Evolutionary conservation across 1,140 invertebrate species (phyloP), one percentile per base, ranked within the genome.

Genomic region (Leptinotarsa texana): DNA sequence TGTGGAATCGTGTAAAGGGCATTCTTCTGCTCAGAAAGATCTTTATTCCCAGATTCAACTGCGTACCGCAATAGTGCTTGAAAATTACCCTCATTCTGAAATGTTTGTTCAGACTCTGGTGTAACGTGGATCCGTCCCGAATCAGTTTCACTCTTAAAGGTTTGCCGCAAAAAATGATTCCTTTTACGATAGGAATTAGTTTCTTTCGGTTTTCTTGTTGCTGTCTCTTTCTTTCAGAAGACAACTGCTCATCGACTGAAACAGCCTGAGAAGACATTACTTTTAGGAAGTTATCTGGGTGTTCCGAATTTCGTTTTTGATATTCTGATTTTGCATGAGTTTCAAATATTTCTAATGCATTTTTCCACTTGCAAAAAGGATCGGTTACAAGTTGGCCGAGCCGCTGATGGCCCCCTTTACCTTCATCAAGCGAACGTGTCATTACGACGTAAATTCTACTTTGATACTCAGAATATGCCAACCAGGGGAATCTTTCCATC

Each of bases 171-270:
- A 24, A 24, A 3, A 24, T 3, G 3, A 24, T 24, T 24, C 24
- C 24, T 24, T 24, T 24, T 24, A 24, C 24, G 24, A 24, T 24
- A 24, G 24, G 24, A 3, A 24, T 24, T 24, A 24, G 24, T 24
- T 24, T 24, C 24, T 24, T 24, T 24, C 24, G 24, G 24, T 24
- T 24, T 47, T 65, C 62, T 18, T 66, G 4, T 62, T 73, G 72
- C 49, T 73, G 72, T 66, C 72, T 49, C 72, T 27, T 74, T 68
- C 72, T 74, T 57, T 68, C 63, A 67, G 72, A 74, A 74, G 72
- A 74, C 63, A 33, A 8, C 27, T 33, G 27, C 27, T 33, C 27
- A 33, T 33, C 27, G 27, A 33, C 27, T 63, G 61, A 66, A 67
- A 62, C n/a, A 70, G 66, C 49, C 57, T 69, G 65, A 3, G 73